phyloP scores from a whole-genome alignment of 2,888 invertebrate genomes.

The Acronicta alni region DNA sequence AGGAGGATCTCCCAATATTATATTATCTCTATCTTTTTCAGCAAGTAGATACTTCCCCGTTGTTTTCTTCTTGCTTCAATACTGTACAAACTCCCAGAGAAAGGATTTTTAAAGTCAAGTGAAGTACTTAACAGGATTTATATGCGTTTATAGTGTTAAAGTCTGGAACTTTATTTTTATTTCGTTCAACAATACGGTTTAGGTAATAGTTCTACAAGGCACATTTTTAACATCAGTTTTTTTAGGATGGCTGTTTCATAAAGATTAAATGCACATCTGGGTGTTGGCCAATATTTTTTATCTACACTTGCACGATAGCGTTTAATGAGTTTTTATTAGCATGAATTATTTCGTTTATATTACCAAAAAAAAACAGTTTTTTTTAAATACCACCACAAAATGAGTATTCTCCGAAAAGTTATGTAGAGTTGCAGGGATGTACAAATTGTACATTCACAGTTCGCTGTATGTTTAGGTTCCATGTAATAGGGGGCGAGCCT shows the following conservation, averaged over 20 bases:
- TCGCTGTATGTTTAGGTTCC: no score
- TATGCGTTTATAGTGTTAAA: conserved; percentile 36
- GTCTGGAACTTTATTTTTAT: conserved; percentile 25
- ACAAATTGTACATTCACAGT: no score
- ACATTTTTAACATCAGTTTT: background rate
- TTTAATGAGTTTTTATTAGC: background rate
- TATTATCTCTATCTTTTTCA: conserved; percentile 10
- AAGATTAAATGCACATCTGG: conserved; percentile 1
- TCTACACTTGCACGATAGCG: background rate
- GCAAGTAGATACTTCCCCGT: conserved; percentile 11
- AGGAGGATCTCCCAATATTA: background rate
- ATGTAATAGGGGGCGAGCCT: no score
- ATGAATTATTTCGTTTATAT: background rate
- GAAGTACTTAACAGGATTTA: conserved; percentile 38
- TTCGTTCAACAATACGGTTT: conserved; percentile 22
- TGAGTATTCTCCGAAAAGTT: no score
- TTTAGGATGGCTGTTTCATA: background rate
- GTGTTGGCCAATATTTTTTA: background rate
- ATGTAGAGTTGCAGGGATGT: no score
- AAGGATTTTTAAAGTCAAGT: conserved; percentile 38
- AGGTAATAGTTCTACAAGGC: conserved; percentile 9
- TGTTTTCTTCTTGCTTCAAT: conserved; percentile 16
- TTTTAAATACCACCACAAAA: no score
- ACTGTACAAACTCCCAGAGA: conserved; percentile 14
- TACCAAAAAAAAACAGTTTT: no score